Evolutionary conservation across 53 echinoderm and acorn worm species (phyloP).

Genomic region (Holothuria scabra): DNA sequence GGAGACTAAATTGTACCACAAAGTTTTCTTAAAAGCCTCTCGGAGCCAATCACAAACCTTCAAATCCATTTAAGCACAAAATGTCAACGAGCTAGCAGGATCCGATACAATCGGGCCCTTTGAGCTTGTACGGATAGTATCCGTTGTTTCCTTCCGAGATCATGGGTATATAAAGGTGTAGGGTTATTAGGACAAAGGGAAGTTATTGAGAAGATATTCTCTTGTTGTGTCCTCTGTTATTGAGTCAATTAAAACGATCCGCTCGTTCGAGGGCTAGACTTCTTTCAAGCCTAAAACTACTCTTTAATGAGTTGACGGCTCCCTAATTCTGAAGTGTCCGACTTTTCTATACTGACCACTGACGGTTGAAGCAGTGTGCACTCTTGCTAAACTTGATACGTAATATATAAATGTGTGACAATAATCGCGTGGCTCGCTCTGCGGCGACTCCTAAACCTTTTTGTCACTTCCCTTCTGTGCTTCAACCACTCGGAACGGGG

Average conservation of each 20-base stretch:
- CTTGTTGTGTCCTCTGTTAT: slow-evolving; percentile 36
- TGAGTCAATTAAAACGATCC: slow-evolving; percentile 44
- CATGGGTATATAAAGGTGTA: slow-evolving; percentile 45
- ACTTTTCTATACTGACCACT: too few relatives aligned
- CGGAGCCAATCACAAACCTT: slow-evolving; percentile 26
- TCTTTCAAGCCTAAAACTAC: too few relatives aligned
- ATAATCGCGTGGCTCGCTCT: too few relatives aligned
- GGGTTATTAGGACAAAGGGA: slow-evolving; percentile 57
- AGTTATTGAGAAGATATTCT: slow-evolving; percentile 32
- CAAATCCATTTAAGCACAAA: slow-evolving; percentile 36
- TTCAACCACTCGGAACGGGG: slow-evolving; percentile 7
- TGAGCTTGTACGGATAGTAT: slow-evolving; percentile 5
- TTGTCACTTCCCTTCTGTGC: slow-evolving; percentile 12
- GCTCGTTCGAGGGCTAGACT: background rate
- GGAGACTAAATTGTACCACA: slow-evolving; percentile 23
- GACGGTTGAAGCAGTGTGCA: too few relatives aligned
- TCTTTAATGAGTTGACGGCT: too few relatives aligned
- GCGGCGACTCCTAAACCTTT: slow-evolving; percentile 2
- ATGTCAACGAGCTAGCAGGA: slow-evolving; percentile 33
- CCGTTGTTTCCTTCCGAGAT: slow-evolving; percentile 46
- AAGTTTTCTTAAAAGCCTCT: background rate
- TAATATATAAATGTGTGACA: too few relatives aligned
- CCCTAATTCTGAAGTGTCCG: too few relatives aligned
- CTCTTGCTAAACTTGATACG: too few relatives aligned
- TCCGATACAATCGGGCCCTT: slow-evolving; percentile 17